Evolutionary conservation across 2,888 invertebrate species (phyloP), one percentile per base, ranked within the genome.

Genomic region (Ecliptopera silaceata): DNA sequence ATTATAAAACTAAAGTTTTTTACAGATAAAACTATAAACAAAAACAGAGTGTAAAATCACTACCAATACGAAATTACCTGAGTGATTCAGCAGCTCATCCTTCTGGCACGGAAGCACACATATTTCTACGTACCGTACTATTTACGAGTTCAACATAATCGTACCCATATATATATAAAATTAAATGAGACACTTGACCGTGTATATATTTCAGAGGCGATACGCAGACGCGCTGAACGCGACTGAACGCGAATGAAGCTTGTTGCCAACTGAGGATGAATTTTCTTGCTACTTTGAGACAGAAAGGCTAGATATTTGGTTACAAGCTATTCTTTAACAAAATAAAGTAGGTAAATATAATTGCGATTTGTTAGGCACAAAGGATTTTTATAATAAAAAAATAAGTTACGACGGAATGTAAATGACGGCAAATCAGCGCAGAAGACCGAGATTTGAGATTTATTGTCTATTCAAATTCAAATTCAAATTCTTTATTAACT

Each of bases 171-270:
- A n/a, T n/a, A n/a, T n/a, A n/a, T n/a, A 48, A 56, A 56, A 32
- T 38, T 53, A 31, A 42, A 59, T 17, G 46, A 41, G 53, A 53
- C 59, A 63, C 58, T 63, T 57, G 61, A 51, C 5, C 17, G 4
- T 32, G 36, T 47, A 36, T 32, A 46, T 45, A 32, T 46, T 34
- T 46, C 29, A 48, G 34, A 15, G 34, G 11, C 13, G 12, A 13
- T 13, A 34, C 12, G 29, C 53, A 53, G 17, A 45, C 44, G 57
- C 31, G 31, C 52, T n/a, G 12, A 3, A 29, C 39, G 4, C 15
- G 18, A 49, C 58, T 34, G 53, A 36, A 17, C 45, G 45, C 45
- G 53, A 53, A 8, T 49, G 48, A 18, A 15, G 39, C 3, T 15
- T 39, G 20, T 49, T 58, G 48, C 57, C 57, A 52, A 34, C 53